Conservation (phyloP, 2,888 invertebrate species). For the Caenorhabditis sulstoni region DNA sequence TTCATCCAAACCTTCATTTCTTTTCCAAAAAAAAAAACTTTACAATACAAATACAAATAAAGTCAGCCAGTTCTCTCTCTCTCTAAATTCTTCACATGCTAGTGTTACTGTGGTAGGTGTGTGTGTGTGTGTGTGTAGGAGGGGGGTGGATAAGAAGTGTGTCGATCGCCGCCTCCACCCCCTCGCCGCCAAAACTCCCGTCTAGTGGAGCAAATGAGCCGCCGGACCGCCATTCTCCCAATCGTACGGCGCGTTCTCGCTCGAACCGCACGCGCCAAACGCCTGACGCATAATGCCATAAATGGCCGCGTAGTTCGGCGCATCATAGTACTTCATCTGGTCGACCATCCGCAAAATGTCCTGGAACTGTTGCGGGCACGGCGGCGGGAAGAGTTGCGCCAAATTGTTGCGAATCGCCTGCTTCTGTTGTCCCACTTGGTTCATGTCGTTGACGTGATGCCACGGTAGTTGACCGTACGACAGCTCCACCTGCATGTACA, state of each 20-base stretch:
- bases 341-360: constrained; percentile 66
- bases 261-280: constrained; percentile 58
- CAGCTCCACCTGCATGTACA: constrained; percentile 74
- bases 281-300: constrained; percentile 67
- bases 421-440: constrained; percentile 73
- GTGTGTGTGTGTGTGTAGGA: too few species aligned
- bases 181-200: neutral
- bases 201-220: constrained; percentile 58
- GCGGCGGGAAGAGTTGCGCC: constrained; percentile 66
- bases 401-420: constrained; percentile 64
- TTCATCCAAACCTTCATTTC: too few species aligned
- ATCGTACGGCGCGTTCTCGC: constrained; percentile 74
- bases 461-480: constrained; percentile 72
- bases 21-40: too few species aligned
- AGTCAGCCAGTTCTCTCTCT: too few species aligned
- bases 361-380: constrained; percentile 60
- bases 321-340: constrained; percentile 75
- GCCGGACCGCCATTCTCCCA: constrained; percentile 72
- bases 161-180: too few species aligned
- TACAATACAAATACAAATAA: too few species aligned
- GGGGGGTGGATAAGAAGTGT: too few species aligned
- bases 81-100: too few species aligned
- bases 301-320: constrained; percentile 73
- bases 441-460: constrained; percentile 74
- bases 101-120: too few species aligned